Evolutionary conservation across 53 echinoderm and acorn worm species (phyloP), one percentile per base, ranked within the genome.

Genomic region (Stichopus horrens): DNA sequence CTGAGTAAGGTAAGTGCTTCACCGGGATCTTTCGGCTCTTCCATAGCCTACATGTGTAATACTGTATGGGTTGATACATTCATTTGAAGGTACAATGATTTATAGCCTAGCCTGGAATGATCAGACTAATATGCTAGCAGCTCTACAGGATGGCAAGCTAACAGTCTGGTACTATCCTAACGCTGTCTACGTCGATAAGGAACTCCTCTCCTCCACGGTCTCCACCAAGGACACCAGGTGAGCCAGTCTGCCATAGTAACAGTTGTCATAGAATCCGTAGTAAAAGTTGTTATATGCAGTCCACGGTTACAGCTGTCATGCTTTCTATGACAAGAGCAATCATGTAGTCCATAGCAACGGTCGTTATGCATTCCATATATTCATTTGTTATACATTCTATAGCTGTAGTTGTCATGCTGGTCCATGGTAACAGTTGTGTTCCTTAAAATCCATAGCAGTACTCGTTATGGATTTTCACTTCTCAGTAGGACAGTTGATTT

Each of bases 81-180:
- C 14, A n/a, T 73, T 7, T 81, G 0, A 55, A 99, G 99, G 96
- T 78, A 99, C 94, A 75, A 99, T 99, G 99, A 94, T 99, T 14
- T 92, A 94, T 8, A 99, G 99, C 83, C 86, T 99, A 59, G 91
- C 94, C 10, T 96, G 96, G 90, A 99, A 99, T 83, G 99, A 99
- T 53, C 83, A 89, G 63, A 93, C 94, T 65, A 99, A 99, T 76
- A 95, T 99, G 83, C 90, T 99, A 22, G 99, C 91, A 10, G 99
- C 99, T 4, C 90, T 99, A 68, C 92, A 96, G 79, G 99, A 99
- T 73, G 89, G 96, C 78, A 96, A 96, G 74, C 90, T 99, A 67
- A 94, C 93, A 5, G 92, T 99, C 21, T 94, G 96, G 94, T 99
- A 91, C 89, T 99, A 99, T 81, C 99, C 99, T 20, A 99, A 93